These are phyloP conservation scores for Pygmarrhopalites habei DNA, from an alignment of 1,140 invertebrate species.

Conservation along the genomic window DNA sequence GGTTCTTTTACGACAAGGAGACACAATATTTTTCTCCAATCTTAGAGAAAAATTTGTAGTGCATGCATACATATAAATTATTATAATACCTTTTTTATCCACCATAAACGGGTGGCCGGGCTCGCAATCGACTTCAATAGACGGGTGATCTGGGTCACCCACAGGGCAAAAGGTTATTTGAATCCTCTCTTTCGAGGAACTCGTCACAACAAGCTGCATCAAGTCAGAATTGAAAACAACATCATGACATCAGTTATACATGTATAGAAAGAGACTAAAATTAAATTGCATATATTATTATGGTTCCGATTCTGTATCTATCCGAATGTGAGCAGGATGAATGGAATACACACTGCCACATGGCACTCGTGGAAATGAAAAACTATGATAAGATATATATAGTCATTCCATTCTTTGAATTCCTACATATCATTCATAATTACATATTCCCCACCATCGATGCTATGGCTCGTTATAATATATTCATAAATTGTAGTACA, in stretches of 20 bases:
- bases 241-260: background rate
- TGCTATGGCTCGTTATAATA: too few relatives aligned
- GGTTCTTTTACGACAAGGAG: too few relatives aligned
- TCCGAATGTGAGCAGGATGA: background rate
- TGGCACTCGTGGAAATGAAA: background rate
- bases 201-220: constrained; percentile 36
- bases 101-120: constrained; percentile 46
- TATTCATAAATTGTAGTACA: too few relatives aligned
- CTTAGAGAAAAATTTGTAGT: too few relatives aligned
- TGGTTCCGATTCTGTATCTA: background rate
- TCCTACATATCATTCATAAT: background rate
- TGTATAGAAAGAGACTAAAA: background rate
- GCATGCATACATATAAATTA: background rate
- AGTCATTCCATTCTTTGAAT: background rate
- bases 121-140: constrained; percentile 42
- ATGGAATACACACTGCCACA: background rate
- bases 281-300: too few relatives aligned
- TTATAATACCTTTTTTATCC: constrained; percentile 43
- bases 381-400: background rate
- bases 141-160: constrained; percentile 37
- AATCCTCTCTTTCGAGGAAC: constrained; percentile 39
- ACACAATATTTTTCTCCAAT: too few relatives aligned
- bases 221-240: background rate
- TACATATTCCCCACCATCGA: too few relatives aligned
- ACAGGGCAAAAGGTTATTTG: constrained; percentile 36